Percentiles rank a stretch among this genome's conserved stretches.
phyloP scores from a whole-genome alignment of 2,113 vertebrate species.

The Psittacus erithacus region DNA sequence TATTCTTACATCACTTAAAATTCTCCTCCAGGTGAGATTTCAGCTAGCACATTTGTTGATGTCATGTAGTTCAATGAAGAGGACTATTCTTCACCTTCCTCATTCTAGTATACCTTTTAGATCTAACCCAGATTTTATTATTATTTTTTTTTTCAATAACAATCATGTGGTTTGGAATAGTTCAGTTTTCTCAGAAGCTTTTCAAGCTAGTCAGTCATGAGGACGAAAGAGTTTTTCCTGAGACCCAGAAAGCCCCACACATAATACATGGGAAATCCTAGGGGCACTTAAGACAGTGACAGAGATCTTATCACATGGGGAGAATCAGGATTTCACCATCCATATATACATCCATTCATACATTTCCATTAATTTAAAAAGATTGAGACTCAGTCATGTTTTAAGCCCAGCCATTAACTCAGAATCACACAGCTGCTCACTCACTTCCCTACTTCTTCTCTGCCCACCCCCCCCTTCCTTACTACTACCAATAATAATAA shows the following conservation, averaged over 20 bases:
- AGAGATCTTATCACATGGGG: accelerated
- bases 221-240: background rate
- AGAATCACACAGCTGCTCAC: too few species aligned
- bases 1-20: background rate
- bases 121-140: background rate
- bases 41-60: background rate
- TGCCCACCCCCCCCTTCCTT: too few species aligned
- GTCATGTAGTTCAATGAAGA: background rate
- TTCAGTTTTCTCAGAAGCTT: background rate
- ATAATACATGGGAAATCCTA: background rate
- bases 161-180: background rate
- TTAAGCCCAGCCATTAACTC: too few species aligned
- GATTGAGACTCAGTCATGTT: background rate
- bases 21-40: background rate
- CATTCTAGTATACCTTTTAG: background rate
- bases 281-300: background rate
- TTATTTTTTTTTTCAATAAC: background rate
- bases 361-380: background rate
- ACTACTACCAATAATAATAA: too few species aligned
- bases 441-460: too few species aligned
- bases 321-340: background rate
- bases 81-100: background rate
- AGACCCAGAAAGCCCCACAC: background rate
- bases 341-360: background rate
- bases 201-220: background rate